phyloP scores from a whole-genome alignment of 2,113 vertebrate species.

The Cyprinodon variegatus region DNA sequence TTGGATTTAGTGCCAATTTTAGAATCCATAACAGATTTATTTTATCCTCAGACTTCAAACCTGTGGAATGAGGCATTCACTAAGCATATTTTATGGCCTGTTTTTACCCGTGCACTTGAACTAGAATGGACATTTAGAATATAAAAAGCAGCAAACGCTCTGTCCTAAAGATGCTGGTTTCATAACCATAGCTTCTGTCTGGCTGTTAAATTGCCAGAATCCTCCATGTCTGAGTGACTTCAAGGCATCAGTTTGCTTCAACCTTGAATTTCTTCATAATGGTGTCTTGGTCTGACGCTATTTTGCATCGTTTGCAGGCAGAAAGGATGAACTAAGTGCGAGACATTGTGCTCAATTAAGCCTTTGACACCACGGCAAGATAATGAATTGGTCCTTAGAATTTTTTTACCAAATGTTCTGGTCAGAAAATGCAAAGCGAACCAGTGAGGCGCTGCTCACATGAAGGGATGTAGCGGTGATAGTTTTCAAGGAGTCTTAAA shows the following conservation, averaged over 20 bases:
- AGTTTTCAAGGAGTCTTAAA: neutral
- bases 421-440: slow-evolving; percentile 2
- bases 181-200: neutral
- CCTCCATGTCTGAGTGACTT: slow-evolving; percentile 5
- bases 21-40: neutral
- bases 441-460: neutral
- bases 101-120: slow-evolving; percentile 10
- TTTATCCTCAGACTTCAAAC: neutral
- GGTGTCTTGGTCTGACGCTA: neutral
- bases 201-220: slow-evolving; percentile 4
- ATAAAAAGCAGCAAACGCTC: neutral
- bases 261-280: slow-evolving; percentile 6
- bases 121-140: neutral
- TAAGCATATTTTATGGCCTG: neutral
- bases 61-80: neutral
- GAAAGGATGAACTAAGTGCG: neutral
- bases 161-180: neutral
- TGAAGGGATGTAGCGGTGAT: slow-evolving; percentile 11
- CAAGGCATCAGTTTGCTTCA: neutral
- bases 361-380: neutral
- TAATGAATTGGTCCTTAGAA: slow-evolving; percentile 20
- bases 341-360: slow-evolving; percentile 23
- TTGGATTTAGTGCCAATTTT: neutral
- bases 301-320: neutral
- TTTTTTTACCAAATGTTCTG: neutral